These are phyloP conservation scores for Trachelus iudaicus DNA, from an alignment of 2,888 invertebrate genomes.

Conservation along the genomic window DNA sequence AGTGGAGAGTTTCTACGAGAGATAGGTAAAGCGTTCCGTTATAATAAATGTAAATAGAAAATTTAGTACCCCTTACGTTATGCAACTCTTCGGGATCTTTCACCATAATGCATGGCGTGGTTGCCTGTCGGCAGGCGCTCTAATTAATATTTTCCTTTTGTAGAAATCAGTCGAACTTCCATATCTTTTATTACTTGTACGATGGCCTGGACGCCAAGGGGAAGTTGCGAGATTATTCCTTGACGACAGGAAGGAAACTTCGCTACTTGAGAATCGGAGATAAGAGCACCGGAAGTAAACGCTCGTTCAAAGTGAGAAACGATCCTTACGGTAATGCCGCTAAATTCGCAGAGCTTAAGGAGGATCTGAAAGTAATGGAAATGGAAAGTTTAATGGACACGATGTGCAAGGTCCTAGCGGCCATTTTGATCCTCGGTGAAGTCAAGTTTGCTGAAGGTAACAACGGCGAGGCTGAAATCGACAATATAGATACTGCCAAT, in stretches of 20 bases:
- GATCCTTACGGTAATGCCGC: conserved; percentile 74
- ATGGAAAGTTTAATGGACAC: conserved; percentile 79
- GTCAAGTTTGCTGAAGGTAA: conserved; percentile 79
- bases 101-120: neutral
- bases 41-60: neutral
- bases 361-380: conserved; percentile 75
- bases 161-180: conserved; percentile 89
- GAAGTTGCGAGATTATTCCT: conserved; percentile 74
- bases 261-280: conserved; percentile 78
- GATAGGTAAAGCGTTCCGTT: conserved; percentile 71
- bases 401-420: conserved; percentile 77
- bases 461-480: conserved; percentile 76
- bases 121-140: neutral
- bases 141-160: conserved; percentile 40
- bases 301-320: conserved; percentile 74
- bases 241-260: conserved; percentile 78
- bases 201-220: conserved; percentile 81
- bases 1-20: conserved; percentile 84
- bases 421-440: conserved; percentile 83
- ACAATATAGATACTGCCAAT: conserved; percentile 77
- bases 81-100: neutral
- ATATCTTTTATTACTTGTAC: conserved; percentile 90
- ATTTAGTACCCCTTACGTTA: neutral
- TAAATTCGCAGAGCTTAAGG: conserved; percentile 74
- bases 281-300: conserved; percentile 66